Base-by-base conservation (phyloP, 2,113 vertebrate species). In the Tragelaphus buxtoni region DNA sequence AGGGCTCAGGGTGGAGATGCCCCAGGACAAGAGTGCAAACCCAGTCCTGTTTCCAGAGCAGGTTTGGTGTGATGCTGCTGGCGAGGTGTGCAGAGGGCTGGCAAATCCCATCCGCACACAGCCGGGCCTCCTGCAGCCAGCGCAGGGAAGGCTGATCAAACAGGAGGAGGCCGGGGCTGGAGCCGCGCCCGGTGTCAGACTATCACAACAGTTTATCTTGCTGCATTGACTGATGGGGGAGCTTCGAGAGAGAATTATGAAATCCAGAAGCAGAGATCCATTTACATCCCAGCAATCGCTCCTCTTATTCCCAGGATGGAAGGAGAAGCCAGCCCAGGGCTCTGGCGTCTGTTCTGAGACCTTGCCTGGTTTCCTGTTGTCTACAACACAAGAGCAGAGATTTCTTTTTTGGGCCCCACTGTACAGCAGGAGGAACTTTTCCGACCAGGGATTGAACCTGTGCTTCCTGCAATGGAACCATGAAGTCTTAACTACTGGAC, bases 241-340 rank as follows among this genome's bases (percentile, higher is more conserved):
- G 30, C 28, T 49, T n/a, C 4, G 16, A 58, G 83, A 83, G 85
- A 95, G 55, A 93, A 93, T 97, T 82, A 79, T 7, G 93, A 81
- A 2, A 88, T 95, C 91, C 58, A 79, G 93, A 94, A 95, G 76
- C 2, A 32, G 90, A 65, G 49, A 35, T 49, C 22, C 69, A 93
- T 89, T 0, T 9, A 30, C 35, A 82, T 80, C 90, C 97, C 97
- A 35, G 95, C 88, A 94, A 88, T 95, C 7, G 0, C 74, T 45
- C 18, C n/a, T n/a, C 4, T 51, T 56, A n/a, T 30, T 72, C 72
- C 63, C 18, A 39, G 20, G 17, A 45, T 72, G 16, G 60, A 63
- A 28, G 35, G 56, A 80, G 42, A 55, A 18, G 28, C 0, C 4
- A 39, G 88, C 61, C 7, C 28, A 12, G 42, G 95, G 35, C 63